phyloP scores from a whole-genome alignment of 2,888 invertebrate species.

The Caenorhabditis sp. region DNA sequence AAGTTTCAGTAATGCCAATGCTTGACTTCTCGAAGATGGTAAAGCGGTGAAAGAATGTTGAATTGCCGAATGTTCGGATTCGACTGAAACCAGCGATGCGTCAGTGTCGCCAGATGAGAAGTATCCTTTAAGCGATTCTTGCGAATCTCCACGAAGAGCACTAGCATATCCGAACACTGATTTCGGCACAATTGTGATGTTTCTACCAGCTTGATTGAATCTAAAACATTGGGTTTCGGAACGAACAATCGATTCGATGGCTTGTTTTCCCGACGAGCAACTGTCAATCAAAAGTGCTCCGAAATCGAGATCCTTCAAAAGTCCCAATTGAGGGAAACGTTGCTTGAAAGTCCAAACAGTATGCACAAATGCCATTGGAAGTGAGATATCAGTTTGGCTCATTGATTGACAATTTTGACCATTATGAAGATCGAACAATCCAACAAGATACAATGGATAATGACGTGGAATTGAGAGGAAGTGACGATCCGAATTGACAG shows the following conservation, averaged over 20 bases:
- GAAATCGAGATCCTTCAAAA: conserved; percentile 60
- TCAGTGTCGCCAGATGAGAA: conserved; percentile 60
- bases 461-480: conserved; percentile 65
- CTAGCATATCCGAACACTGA: conserved; percentile 60
- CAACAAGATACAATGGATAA: conserved; percentile 62
- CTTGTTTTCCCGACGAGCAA: conserved; percentile 56
- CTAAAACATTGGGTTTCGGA: conserved; percentile 65
- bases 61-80: conserved; percentile 46
- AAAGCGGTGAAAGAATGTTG: conserved; percentile 52
- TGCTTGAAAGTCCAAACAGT: conserved; percentile 66
- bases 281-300: conserved; percentile 66
- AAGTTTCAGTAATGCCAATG: conserved; percentile 59
- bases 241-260: conserved; percentile 54
- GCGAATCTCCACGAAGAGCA: conserved; percentile 47
- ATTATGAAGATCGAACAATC: conserved; percentile 64
- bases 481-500: conserved; percentile 53
- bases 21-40: conserved; percentile 56
- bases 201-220: conserved; percentile 63
- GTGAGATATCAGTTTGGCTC: conserved; percentile 56
- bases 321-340: conserved; percentile 58
- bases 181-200: conserved; percentile 65
- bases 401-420: conserved; percentile 59
- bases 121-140: conserved; percentile 54
- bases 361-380: conserved; percentile 67
- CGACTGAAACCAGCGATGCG: conserved; percentile 56